Base-by-base conservation (phyloP, 2,797 vertebrate genomes). In the Pristis pectinata region DNA sequence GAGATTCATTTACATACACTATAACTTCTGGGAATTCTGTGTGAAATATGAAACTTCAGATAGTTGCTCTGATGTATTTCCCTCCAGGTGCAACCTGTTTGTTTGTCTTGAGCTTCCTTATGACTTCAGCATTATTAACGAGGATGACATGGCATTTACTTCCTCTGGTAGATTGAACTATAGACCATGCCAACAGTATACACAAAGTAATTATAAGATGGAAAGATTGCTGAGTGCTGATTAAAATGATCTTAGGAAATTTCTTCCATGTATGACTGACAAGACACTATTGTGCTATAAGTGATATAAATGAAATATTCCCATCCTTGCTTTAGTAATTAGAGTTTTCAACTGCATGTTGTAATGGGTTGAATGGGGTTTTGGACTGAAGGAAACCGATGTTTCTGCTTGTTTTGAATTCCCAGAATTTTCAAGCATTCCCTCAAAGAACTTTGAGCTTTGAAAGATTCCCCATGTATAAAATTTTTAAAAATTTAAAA, bases 101-200 rank as follows among this genome's bases (percentile, higher is more conserved):
- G 56, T 89, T 61, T 91, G 87, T 37, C 15, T 64, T 91, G 87
- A 91, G 87, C 61, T 91, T 67, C n/a, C 87, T 64, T 41, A 67
- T 37, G 24, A 37, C 9, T 91, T 22, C n/a, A 67, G 7, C 11
- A n/a, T 64, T 67, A 91, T 64, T 91, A 91, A 91, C 17, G n/a
- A 19, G 59, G 85, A 11, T 89, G 34, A 89, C 61, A 67, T 91
- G n/a, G 8, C 61, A 64, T 91, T 91, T 67, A 67, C 87, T 91
- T 67, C 59, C 91, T 64, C 3, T 10, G 19, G n/a, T 91, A 41
- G 24, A 91, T 67, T 59, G n/a, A 89, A 89, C 34, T 34, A 22
- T 64, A 15, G n/a, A 85, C 85, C 70, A 89, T 22, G 30, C 15
- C 59, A n/a, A 11, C 27, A 37, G 87, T 37, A n/a, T 9, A 64